Base-by-base conservation (phyloP, 2,888 invertebrate species). In the Seira musarum region DNA sequence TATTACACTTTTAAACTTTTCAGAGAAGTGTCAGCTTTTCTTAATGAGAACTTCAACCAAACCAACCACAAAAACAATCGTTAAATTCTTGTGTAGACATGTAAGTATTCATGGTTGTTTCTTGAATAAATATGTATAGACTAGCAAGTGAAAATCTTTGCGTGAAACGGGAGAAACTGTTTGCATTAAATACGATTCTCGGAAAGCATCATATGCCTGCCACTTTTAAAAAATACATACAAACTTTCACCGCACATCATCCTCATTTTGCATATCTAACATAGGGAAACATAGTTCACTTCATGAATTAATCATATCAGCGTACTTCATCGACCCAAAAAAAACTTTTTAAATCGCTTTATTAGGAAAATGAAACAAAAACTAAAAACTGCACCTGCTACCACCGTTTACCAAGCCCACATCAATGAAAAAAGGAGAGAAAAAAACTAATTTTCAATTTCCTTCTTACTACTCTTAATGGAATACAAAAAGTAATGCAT, bases 391-490 rank as follows among this genome's bases (percentile, higher is more conserved):
- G 21, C 60, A 60, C 60, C 60, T 60, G 60, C 60, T 60, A 60
- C 60, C 60, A 21, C 21, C 22, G 22, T 60, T 60, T 19, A 60
- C 6, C 2, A 21, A 22, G 60, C 3, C 60, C 60, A 21, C 60
- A 60, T 60, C 22, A 5, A 21, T 19, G 60, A 60, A 60, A 60
- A 60, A 60, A 21, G 10, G 13, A 22, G 21, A 60, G 21, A 60
- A 21, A 60, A 60, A 60, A 60, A 60, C 60, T 60, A 19, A 60
- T 60, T 60, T 60, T 21, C 60, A 19, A 60, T 60, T 60, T 60
- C 60, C 60, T 21, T 60, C 60, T 5, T 21, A 22, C 21, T 22
- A 60, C 60, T 21, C 30, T 22, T 10, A 22, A 60, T 21, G 13
- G 2, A 60, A 21, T 21, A 60, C 40, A 60, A 22, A 60, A n/a